phyloP scores from a whole-genome alignment of 64 coral and sea anemone species.

The Montipora foliosa region DNA sequence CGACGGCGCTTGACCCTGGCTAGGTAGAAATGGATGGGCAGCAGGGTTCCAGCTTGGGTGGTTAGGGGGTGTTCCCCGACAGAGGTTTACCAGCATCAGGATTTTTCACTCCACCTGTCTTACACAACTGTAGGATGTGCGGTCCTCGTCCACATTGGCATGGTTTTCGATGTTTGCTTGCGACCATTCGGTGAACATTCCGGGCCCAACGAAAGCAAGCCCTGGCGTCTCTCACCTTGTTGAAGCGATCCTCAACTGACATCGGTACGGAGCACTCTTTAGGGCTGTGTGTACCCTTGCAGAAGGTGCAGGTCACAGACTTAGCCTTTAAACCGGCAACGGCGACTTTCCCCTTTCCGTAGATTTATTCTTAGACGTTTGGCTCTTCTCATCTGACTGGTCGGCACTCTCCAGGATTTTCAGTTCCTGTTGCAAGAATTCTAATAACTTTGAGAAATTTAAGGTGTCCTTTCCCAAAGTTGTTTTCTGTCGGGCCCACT shows the following conservation, averaged over 20 bases:
- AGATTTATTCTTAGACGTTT: not conserved
- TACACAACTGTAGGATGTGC: not conserved
- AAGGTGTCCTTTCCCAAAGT: no score
- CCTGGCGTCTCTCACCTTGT: not conserved
- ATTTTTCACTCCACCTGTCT: no score
- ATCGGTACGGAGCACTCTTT: no score
- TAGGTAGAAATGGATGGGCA: not conserved
- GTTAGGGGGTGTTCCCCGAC: not conserved
- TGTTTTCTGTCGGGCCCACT: no score
- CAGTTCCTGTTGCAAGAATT: no score
- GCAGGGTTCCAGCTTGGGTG: constrained; percentile 11
- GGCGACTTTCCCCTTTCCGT: not conserved
- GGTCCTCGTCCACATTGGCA: not conserved
- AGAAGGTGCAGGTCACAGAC: no score
- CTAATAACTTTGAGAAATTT: no score
- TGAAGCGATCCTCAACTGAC: no score
- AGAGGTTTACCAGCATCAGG: not conserved
- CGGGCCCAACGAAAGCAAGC: not conserved
- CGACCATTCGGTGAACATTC: not conserved
- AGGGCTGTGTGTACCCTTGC: no score
- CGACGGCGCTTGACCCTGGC: not conserved
- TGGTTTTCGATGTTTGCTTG: constrained; percentile 1
- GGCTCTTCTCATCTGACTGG: not conserved
- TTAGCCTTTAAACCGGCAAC: not conserved
- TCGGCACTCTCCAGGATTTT: not conserved